Conservation (phyloP, 2,888 invertebrate species). For the Mimachlamys varia region DNA sequence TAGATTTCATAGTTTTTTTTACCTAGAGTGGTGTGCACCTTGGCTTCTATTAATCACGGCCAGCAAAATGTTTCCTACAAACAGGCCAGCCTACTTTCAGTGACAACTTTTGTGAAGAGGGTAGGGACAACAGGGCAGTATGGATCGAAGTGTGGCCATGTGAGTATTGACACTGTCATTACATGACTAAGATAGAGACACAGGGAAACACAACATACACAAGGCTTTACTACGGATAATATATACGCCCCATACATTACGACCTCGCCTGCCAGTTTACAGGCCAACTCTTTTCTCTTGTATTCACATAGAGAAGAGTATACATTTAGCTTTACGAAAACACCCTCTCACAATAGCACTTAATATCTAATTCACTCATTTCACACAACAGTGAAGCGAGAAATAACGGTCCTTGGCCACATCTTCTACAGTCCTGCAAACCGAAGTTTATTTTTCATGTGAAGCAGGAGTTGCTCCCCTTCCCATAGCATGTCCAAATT, state of each 20-base stretch:
- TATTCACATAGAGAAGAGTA: background rate
- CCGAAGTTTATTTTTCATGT: background rate
- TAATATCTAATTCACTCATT: background rate
- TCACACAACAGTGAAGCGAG: background rate
- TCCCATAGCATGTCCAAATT: conserved; percentile 72
- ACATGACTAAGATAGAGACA: background rate
- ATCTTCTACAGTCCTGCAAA: background rate
- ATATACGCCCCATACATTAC: background rate
- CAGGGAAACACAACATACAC: background rate
- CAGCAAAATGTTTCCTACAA: too few species aligned
- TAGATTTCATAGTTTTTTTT: background rate
- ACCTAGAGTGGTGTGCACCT: background rate
- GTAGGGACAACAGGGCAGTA: background rate
- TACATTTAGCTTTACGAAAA: background rate
- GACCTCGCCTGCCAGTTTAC: background rate
- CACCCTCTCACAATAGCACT: background rate
- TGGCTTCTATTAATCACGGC: too few species aligned
- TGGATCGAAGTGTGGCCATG: background rate
- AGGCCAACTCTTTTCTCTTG: background rate
- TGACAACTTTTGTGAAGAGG: background rate
- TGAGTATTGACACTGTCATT: conserved; percentile 4
- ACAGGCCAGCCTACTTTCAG: too few species aligned
- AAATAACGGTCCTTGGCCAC: background rate
- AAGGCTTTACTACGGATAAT: background rate
- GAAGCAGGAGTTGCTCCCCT: conserved; percentile 1